Percentiles rank a stretch among this genome's conserved stretches.
Evolutionary conservation across 2,888 invertebrate species (phyloP).

Genomic region (Lacanobia wlatinum): DNA sequence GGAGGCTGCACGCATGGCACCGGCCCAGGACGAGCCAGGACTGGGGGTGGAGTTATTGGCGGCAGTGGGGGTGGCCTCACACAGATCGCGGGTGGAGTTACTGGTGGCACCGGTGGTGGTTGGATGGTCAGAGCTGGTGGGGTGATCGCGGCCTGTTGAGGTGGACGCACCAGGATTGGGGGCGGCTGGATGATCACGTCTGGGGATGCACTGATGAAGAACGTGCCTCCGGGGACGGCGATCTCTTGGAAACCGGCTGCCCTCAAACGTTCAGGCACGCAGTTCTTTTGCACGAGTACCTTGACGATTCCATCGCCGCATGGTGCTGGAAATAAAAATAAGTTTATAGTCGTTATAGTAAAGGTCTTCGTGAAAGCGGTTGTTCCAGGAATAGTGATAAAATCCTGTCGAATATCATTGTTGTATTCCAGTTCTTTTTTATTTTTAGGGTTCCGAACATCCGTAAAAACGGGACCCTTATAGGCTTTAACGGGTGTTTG

Average conservation of each 20-base stretch:
- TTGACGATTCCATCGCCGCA: conserved; percentile 77
- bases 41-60: conserved; percentile 76
- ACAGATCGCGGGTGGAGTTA: conserved; percentile 73
- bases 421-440: no score
- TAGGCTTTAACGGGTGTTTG: no score
- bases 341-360: not conserved
- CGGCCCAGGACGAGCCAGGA: conserved; percentile 74
- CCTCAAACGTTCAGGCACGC: conserved; percentile 69
- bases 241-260: conserved; percentile 76
- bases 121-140: conserved; percentile 75
- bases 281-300: conserved; percentile 67
- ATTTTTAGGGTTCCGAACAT: no score
- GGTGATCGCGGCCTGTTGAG: conserved; percentile 70
- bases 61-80: conserved; percentile 72
- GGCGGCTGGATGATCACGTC: conserved; percentile 83
- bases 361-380: not conserved
- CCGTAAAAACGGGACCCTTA: no score
- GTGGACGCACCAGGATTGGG: conserved; percentile 78
- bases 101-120: conserved; percentile 69
- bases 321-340: conserved; percentile 71
- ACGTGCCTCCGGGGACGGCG: conserved; percentile 79
- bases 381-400: no score
- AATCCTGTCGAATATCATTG: not conserved
- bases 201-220: conserved; percentile 77
- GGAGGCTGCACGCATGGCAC: conserved; percentile 75